Percentiles rank a stretch among this genome's conserved stretches.
Conservation (phyloP, 1,140 invertebrate species). For the Marisa cornuarietis region DNA sequence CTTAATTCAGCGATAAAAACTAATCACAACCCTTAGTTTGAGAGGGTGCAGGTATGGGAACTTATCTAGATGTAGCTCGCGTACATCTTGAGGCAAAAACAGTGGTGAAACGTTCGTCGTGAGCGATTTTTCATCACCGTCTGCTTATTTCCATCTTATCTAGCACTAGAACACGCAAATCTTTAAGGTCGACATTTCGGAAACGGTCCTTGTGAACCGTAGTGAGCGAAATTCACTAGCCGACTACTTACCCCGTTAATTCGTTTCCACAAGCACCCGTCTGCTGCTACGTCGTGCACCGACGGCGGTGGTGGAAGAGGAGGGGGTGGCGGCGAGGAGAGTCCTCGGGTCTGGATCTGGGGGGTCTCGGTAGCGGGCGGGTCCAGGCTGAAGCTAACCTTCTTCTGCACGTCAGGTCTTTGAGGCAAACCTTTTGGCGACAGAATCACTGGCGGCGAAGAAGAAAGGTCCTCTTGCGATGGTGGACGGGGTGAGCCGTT, state of each 20-base stretch:
- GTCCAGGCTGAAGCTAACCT: constrained; percentile 40
- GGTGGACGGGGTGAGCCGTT: not conserved
- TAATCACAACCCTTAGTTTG: too few relatives aligned
- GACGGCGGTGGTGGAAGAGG: not conserved
- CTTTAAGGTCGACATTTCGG: too few relatives aligned
- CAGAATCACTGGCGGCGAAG: constrained; percentile 6
- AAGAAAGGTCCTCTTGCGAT: constrained; percentile 1
- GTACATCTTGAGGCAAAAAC: too few relatives aligned
- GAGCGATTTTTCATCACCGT: too few relatives aligned
- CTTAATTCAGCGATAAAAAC: too few relatives aligned
- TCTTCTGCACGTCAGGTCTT: constrained; percentile 24
- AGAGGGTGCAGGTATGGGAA: too few relatives aligned
- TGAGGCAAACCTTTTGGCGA: constrained; percentile 11
- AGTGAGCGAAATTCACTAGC: not conserved
- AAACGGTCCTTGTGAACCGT: too few relatives aligned
- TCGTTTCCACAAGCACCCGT: constrained; percentile 16
- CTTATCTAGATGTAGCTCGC: too few relatives aligned
- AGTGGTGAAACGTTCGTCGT: too few relatives aligned
- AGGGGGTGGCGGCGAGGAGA: not conserved
- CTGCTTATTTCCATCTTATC: too few relatives aligned
- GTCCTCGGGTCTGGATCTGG: constrained; percentile 2
- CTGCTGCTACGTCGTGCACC: constrained; percentile 2
- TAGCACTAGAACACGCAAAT: too few relatives aligned
- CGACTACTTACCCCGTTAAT: constrained; percentile 2
- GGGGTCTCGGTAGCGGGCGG: constrained; percentile 10